Evolutionary conservation across 2,888 invertebrate species (phyloP).

Genomic region (Philereme vetulata): DNA sequence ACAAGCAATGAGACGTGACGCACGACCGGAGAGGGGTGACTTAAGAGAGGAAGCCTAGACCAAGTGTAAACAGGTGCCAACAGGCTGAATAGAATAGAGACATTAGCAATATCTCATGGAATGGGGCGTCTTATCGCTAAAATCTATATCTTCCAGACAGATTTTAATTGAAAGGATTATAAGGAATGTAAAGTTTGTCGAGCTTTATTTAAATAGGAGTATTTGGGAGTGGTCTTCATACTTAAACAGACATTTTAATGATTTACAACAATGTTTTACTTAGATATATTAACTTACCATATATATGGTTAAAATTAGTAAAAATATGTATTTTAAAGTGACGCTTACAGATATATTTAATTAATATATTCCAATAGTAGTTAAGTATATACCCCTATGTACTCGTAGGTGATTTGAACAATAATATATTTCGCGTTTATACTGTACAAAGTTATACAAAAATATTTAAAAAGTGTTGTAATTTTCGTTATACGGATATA

Average conservation of each 20-base stretch:
- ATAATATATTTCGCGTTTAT: conserved; percentile 62
- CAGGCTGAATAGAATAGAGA: too few relatives aligned
- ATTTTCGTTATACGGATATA: conserved; percentile 37
- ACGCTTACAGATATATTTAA: conserved; percentile 61
- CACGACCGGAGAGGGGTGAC: too few relatives aligned
- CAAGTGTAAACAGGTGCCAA: too few relatives aligned
- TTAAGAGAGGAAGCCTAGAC: too few relatives aligned
- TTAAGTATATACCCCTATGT: conserved; percentile 33
- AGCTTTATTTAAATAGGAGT: too few relatives aligned
- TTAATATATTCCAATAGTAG: conserved; percentile 61
- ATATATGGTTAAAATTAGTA: conserved; percentile 51
- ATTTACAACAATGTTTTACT: conserved; percentile 17
- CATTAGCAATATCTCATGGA: too few relatives aligned
- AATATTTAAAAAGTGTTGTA: conserved; percentile 44
- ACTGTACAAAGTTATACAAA: conserved; percentile 45
- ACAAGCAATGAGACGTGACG: too few relatives aligned
- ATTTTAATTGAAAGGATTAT: too few relatives aligned
- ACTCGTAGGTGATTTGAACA: conserved; percentile 64
- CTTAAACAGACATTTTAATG: not conserved
- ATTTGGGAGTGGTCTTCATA: too few relatives aligned
- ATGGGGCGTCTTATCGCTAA: too few relatives aligned
- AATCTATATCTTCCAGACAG: too few relatives aligned
- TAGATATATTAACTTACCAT: conserved; percentile 44
- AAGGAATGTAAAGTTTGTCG: too few relatives aligned
- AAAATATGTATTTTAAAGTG: conserved; percentile 55